Evolutionary conservation across 2,888 invertebrate species (phyloP).

Genomic region (Meandrusa payeni): DNA sequence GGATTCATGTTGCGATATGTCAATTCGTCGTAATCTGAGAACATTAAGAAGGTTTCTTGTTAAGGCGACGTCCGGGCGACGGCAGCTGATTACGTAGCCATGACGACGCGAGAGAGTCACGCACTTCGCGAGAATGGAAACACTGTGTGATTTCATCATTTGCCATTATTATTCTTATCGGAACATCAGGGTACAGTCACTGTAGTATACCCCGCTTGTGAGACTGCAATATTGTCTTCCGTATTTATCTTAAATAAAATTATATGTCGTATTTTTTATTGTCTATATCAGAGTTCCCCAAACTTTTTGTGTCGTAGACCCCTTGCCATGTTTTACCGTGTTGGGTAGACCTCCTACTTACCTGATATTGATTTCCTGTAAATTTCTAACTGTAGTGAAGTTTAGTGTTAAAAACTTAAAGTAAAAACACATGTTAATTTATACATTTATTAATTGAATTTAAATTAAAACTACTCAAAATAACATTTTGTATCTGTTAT

Average conservation of each 20-base stretch:
- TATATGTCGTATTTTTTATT: no score
- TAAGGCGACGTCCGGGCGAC: conserved; percentile 19
- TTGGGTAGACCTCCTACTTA: no score
- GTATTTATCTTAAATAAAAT: background rate
- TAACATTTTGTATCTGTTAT: no score
- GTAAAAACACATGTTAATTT: no score
- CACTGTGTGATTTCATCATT: conserved; percentile 29
- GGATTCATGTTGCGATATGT: conserved; percentile 6
- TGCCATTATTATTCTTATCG: conserved; percentile 24
- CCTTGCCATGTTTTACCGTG: no score
- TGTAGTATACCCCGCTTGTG: background rate
- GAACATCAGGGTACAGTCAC: conserved; percentile 6
- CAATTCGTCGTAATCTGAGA: conserved; percentile 14
- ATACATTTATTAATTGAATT: no score
- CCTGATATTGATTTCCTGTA: no score
- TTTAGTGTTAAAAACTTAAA: no score
- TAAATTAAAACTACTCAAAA: no score
- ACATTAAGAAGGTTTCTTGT: conserved; percentile 13
- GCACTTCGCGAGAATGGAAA: conserved; percentile 10
- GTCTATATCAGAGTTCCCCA: no score
- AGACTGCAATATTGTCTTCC: background rate
- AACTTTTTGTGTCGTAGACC: no score
- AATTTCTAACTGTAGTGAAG: no score
- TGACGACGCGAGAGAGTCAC: conserved; percentile 14
- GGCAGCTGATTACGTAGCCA: conserved; percentile 18